Evolutionary conservation across 2,888 invertebrate species (phyloP), one percentile per base, ranked within the genome.

Genomic region (Drosophila paranaensis): DNA sequence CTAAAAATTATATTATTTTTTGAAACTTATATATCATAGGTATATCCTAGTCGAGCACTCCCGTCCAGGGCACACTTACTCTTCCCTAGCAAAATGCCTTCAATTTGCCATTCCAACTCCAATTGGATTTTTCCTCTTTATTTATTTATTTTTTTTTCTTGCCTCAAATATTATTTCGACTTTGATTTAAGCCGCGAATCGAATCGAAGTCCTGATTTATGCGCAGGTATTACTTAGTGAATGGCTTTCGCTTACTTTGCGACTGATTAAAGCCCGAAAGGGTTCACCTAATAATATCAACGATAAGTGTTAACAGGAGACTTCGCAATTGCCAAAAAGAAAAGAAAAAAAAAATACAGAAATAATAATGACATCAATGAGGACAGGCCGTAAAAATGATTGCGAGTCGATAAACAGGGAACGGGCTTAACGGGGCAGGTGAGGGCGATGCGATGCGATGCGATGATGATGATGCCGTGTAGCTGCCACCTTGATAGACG

Each of bases 331-430:
- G 46, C 42, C 40, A 37, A 11, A 16, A 20, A 20, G 20, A 20
- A 20, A 20, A 20, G 20, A 20, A 20, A 13, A 39, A n/a, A 43
- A 20, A 43, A 8, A 8, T 8, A 6, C 0, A 42, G 10, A 11
- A 20, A 45, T 55, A 40, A 16, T 55, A 62, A 62, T 43, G 54
- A 33, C 56, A 54, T 25, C 43, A 54, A 51, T 57, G 75, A 69
- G 69, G 64, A 64, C 58, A 70, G 58, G 65, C 76, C 45, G 62
- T 75, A 66, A 75, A 71, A 75, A 71, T 70, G 71, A 75, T 75
- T 75, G 66, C 74, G 48, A 70, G 56, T 50, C 68, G 61, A 70
- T 75, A 61, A 75, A 51, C 60, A 14, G 13, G 27, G 3, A 13
- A 14, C 25, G 16, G 37, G 43, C 16, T 10, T 27, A 16, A 16